A percentile compares a stretch with the other conserved stretches of the same genome.
Conservation (phyloP, 2,797 vertebrate genomes). For the Sebastes vulpes region DNA sequence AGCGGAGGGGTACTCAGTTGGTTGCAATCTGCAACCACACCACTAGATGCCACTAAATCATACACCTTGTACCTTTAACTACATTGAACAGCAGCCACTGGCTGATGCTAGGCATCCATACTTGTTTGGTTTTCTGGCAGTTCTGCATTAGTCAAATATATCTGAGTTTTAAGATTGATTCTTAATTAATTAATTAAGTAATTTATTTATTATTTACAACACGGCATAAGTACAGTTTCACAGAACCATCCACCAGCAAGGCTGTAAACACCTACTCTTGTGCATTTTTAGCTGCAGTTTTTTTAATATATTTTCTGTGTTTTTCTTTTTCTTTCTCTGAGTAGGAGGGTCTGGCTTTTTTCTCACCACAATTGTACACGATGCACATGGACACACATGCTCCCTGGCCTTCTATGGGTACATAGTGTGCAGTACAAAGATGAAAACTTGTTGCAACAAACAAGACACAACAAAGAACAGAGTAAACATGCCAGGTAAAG, state of each 20-base stretch:
- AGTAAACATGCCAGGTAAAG: slow-evolving; percentile 37
- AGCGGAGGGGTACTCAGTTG: too few relatives aligned
- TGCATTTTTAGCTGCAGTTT: slow-evolving; percentile 5
- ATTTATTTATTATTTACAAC: accelerated
- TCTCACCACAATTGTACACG: not conserved
- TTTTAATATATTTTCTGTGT: not conserved
- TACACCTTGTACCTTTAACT: accelerated
- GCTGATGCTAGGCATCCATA: not conserved
- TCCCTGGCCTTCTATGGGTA: not conserved
- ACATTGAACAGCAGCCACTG: accelerated
- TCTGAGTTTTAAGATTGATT: not conserved
- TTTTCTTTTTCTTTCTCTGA: not conserved
- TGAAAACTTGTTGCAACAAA: slow-evolving; percentile 2
- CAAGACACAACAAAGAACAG: not conserved
- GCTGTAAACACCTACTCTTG: not conserved
- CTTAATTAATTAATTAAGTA: too few relatives aligned
- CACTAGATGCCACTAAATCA: too few relatives aligned
- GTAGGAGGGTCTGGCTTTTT: not conserved
- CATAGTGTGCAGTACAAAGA: slow-evolving; percentile 35
- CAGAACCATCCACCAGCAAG: not conserved
- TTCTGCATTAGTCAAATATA: not conserved
- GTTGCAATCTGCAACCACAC: too few relatives aligned
- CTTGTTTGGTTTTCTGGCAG: not conserved
- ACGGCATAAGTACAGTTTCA: not conserved
- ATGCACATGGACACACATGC: slow-evolving; percentile 29